Base-by-base conservation (phyloP, 2,888 invertebrate genomes). In the Oscheius sp. region DNA sequence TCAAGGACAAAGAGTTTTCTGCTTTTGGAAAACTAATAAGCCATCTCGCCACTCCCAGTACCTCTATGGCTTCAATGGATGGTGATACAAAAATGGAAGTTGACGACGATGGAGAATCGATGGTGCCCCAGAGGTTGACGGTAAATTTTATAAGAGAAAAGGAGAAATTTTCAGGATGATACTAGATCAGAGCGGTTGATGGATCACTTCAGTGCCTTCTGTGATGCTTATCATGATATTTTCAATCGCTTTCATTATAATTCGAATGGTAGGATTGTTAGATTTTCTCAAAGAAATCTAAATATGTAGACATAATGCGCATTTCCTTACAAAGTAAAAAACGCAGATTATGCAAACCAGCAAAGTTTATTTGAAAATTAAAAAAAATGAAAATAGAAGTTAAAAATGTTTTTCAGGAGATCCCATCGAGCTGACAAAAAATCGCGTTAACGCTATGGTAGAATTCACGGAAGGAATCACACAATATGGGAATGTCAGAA, bases 391-490 rank as follows among this genome's bases (percentile, higher is more conserved):
- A n/a, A n/a, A n/a, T n/a, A n/a, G n/a, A n/a, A n/a, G n/a, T n/a
- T n/a, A n/a, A 8, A 36, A 36, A 14, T 36, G 36, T 20, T 47
- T 54, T 54, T 2, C 33, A 54, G 54, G 36, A 33, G 33, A 54
- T n/a, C 54, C 9, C 33, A 32, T 20, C 6, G 2, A 6, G 6
- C 6, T 33, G 17, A n/a, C 54, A 9, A 32, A n/a, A 14, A 54
- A 54, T 33, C 14, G 54, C 2, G 20, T 54, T 8, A n/a, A 33
- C 36, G 33, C 54, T 17, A 3, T 54, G 33, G 2, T 20, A 2
- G 54, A 92, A 82, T 93, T 93, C 88, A 89, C 95, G 62, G 91
- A 92, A 0, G 93, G 93, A 85, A 93, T 94, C 87, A 93, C 93
- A 0, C 89, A 91, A 49, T 94, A 92, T 86, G 91, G 91, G 77